Percentiles rank a stretch among this genome's conserved stretches.
Conservation (phyloP, 2,113 vertebrate genomes). For the Sisor rabdophorus region DNA sequence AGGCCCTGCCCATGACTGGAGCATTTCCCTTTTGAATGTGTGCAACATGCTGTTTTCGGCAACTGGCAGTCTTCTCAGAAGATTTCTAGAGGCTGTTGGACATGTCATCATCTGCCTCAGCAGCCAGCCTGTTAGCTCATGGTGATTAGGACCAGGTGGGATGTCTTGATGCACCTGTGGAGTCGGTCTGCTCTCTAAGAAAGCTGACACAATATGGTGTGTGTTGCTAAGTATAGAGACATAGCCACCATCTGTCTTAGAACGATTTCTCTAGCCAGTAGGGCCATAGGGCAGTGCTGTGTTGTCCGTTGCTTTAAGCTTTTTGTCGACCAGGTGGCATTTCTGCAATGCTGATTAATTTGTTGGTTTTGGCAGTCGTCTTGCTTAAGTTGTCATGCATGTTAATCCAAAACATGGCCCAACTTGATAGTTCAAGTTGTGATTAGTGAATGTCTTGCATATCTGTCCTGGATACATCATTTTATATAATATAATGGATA, state of each 20-base stretch:
- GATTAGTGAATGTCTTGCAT: conserved; percentile 42
- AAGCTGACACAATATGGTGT: conserved; percentile 15
- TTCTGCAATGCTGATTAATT: conserved; percentile 62
- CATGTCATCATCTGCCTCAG: conserved; percentile 40
- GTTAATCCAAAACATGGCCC: conserved; percentile 51
- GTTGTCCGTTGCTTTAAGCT: conserved; percentile 56
- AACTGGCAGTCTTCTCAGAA: conserved; percentile 26
- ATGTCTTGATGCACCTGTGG: conserved; percentile 68
- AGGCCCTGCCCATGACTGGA: conserved; percentile 30
- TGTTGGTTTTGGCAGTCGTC: conserved; percentile 61
- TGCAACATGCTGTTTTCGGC: conserved; percentile 42
- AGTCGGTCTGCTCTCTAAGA: conserved; percentile 53
- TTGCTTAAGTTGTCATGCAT: conserved; percentile 49
- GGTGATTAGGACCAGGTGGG: conserved; percentile 42
- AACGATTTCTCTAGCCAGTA: conserved; percentile 50
- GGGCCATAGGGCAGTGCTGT: conserved; percentile 59
- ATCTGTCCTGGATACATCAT: conserved; percentile 23
- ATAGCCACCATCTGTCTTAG: conserved; percentile 60
- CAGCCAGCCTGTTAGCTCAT: conserved; percentile 38
- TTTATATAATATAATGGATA: too few species aligned
- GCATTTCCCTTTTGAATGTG: conserved; percentile 17
- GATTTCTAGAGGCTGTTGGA: conserved; percentile 40
- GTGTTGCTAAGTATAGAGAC: conserved; percentile 37
- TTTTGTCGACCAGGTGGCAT: conserved; percentile 48
- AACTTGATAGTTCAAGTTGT: conserved; percentile 39